A percentile compares a stretch with the other conserved stretches of the same genome.
Conservation (phyloP, 1,140 invertebrate genomes). For the Aricia agestis region DNA sequence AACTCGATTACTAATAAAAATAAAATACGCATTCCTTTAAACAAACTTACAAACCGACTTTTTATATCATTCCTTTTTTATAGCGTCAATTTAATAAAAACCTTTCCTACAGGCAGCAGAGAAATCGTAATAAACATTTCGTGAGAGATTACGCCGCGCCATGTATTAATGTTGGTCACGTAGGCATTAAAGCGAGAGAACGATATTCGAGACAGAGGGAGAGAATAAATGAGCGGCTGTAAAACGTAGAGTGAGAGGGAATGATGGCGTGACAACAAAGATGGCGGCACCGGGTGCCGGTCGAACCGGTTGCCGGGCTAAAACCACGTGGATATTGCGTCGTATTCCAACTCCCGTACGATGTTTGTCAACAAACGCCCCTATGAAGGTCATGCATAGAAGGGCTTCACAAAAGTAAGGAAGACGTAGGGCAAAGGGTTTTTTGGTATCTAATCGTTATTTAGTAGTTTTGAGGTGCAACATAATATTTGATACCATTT, state of each 20-base stretch:
- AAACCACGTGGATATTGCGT: constrained; percentile 67
- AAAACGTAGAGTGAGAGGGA: constrained; percentile 41
- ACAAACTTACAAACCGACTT: background rate
- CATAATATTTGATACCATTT: no score
- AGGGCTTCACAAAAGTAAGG: constrained; percentile 49
- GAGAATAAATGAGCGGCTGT: constrained; percentile 36
- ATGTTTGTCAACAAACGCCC: constrained; percentile 73
- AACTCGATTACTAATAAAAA: no score
- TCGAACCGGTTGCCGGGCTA: constrained; percentile 56
- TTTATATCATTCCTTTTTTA: constrained; percentile 11
- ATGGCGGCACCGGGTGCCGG: constrained; percentile 66
- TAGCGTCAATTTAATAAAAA: background rate
- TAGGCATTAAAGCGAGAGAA: constrained; percentile 55
- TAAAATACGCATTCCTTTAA: no score
- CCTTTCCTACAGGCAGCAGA: background rate
- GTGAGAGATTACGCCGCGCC: constrained; percentile 42
- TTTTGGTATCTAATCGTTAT: no score
- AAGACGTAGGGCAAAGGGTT: background rate
- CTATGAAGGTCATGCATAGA: constrained; percentile 65
- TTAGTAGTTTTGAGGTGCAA: no score
- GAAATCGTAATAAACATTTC: constrained; percentile 27
- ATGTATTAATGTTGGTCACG: constrained; percentile 65
- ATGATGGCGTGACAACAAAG: constrained; percentile 70
- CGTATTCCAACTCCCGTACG: constrained; percentile 54
- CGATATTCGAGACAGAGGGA: constrained; percentile 1